Evolutionary conservation across 1,140 invertebrate species (phyloP), one percentile per base, ranked within the genome.

Genomic region (Cotesia vestalis): DNA sequence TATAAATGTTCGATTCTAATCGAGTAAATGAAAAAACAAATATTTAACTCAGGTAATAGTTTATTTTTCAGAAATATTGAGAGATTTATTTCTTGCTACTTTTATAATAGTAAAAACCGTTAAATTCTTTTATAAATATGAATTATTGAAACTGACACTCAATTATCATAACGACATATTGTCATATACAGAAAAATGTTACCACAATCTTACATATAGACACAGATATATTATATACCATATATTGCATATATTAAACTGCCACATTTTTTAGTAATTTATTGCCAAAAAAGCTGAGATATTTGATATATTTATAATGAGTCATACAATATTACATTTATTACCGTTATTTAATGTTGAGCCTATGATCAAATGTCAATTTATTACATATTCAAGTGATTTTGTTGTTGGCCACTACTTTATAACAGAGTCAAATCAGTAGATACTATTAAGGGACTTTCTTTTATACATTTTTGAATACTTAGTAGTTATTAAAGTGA

Each of bases 361-460:
- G 78, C 79, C 80, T 81, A 80, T 76, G 78, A 78, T 84, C 79
- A 76, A 77, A 76, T 69, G 75, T 76, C 77, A 71, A 74, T 78
- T 79, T 76, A 80, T 78, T 72, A 73, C 76, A 78, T 71, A 66
- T 52, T 59, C 8, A n/a, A 51, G 60, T 55, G 40, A 51, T 55
- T n/a, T 55, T 27, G 66, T 55, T 55, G 34, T 55, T 36, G 40
- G 40, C 6, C 40, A 46, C 76, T 74, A 74, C 76, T 73, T 73
- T 79, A 76, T 34, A 77, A 79, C 79, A 82, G 82, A 84, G 82
- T 81, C 83, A 84, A 85, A 40, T 14, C n/a, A 61, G 14, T 14
- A 38, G 38, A 64, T 38, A 36, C 38, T n/a, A 12, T 38, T 38
- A 35, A n/a, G 8, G 14, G 11, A 40, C 17, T 64, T 35, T 8